Conservation (phyloP, 2,113 vertebrate species). For the Xiphophorus hellerii region DNA sequence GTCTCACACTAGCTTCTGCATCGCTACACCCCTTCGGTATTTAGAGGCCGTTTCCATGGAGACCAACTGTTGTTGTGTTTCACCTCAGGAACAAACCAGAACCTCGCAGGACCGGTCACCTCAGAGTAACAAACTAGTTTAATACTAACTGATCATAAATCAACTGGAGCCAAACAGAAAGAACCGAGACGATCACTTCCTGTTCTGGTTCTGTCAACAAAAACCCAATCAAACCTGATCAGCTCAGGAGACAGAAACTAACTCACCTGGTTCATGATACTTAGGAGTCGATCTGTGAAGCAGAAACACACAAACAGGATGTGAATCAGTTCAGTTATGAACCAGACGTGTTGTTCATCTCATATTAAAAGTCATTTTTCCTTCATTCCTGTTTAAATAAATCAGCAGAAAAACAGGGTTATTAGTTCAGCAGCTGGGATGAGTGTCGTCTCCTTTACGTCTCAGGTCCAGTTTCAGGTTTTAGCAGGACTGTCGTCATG, state of each 20-base stretch:
- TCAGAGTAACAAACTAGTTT: neutral
- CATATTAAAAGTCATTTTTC: too few species aligned
- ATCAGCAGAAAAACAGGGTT: too few species aligned
- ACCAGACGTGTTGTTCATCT: neutral
- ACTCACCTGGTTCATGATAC: slow-evolving; percentile 68
- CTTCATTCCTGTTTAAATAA: too few species aligned
- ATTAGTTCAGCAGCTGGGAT: too few species aligned
- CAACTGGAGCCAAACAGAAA: neutral
- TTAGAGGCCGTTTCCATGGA: neutral
- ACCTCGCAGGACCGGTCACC: neutral
- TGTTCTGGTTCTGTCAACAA: too few species aligned
- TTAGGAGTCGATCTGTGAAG: slow-evolving; percentile 49
- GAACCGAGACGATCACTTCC: neutral
- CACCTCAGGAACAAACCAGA: too few species aligned
- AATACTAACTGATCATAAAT: neutral
- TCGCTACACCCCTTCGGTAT: neutral
- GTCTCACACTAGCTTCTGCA: neutral
- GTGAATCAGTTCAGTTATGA: too few species aligned
- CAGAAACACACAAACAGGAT: neutral
- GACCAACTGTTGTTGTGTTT: too few species aligned
- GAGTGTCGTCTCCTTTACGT: too few species aligned
- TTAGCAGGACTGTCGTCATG: too few species aligned
- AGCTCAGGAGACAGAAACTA: neutral
- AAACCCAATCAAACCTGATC: neutral
- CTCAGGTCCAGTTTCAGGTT: too few species aligned